Percentiles rank a stretch among this genome's conserved stretches.
These are phyloP conservation scores for Cettia cetti DNA, from an alignment of 2,113 vertebrate genomes.

Conservation along the genomic window DNA sequence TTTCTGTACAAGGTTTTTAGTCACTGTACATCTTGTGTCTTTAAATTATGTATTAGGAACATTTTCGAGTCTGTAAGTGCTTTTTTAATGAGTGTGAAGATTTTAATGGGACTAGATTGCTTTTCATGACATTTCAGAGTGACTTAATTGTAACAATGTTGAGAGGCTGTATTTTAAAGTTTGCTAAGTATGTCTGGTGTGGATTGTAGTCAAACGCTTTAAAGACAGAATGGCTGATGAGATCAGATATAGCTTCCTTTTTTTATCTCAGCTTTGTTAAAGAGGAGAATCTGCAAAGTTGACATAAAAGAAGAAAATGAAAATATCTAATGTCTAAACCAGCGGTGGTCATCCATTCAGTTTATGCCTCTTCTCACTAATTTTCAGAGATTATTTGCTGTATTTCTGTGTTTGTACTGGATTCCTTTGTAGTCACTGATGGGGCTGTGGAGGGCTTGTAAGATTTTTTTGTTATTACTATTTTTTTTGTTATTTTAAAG, in stretches of 20 bases:
- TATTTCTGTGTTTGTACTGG: background rate
- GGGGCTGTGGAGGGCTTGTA: background rate
- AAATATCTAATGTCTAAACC: background rate
- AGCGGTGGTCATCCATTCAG: background rate
- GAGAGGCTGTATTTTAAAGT: slow-evolving; percentile 81
- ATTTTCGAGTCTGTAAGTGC: slow-evolving; percentile 84
- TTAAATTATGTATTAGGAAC: slow-evolving; percentile 88
- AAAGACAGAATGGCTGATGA: slow-evolving; percentile 70
- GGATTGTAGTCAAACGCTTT: slow-evolving; percentile 70
- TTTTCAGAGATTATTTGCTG: background rate
- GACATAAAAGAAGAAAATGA: background rate
- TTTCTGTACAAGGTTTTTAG: slow-evolving; percentile 74
- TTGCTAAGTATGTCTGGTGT: slow-evolving; percentile 78
- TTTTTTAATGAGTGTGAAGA: slow-evolving; percentile 87
- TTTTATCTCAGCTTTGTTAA: slow-evolving; percentile 30
- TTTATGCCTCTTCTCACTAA: background rate
- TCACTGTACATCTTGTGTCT: slow-evolving; percentile 81
- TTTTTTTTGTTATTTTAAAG: background rate
- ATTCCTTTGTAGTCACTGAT: background rate
- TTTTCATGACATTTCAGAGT: slow-evolving; percentile 86
- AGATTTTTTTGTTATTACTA: background rate
- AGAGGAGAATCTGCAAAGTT: slow-evolving; percentile 2
- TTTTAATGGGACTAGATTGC: slow-evolving; percentile 88
- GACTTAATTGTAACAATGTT: slow-evolving; percentile 86
- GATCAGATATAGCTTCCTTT: slow-evolving; percentile 38